Conservation (phyloP, 1,140 invertebrate genomes). For the Caerostris extrusa region DNA sequence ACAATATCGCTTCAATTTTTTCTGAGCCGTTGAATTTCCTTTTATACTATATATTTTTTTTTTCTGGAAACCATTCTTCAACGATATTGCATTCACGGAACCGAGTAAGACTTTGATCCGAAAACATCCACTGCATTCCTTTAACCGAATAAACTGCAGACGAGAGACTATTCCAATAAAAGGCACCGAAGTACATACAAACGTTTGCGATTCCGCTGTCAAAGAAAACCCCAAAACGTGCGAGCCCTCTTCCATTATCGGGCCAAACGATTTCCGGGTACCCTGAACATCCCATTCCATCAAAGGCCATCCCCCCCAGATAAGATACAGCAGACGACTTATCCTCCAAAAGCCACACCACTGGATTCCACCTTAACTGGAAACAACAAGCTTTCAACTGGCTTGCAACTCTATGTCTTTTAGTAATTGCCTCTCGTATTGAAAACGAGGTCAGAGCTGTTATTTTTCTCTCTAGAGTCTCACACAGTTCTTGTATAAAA, state of each 20-base stretch:
- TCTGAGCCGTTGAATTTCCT: too few relatives aligned
- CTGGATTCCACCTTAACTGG: background rate
- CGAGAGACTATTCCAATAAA: background rate
- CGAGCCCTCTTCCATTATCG: background rate
- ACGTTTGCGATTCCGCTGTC: background rate
- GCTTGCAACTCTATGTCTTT: constrained; percentile 39
- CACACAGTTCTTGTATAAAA: constrained; percentile 44
- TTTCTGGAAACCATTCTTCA: too few relatives aligned
- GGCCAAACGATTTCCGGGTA: constrained; percentile 5
- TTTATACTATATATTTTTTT: too few relatives aligned
- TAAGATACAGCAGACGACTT: constrained; percentile 7
- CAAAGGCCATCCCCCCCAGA: constrained; percentile 18
- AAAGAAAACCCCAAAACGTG: constrained; percentile 27
- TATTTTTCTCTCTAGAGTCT: constrained; percentile 40
- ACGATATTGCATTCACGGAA: background rate
- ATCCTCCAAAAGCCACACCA: constrained; percentile 5
- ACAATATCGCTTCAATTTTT: too few relatives aligned
- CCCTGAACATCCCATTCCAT: constrained; percentile 15
- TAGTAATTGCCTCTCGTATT: constrained; percentile 64
- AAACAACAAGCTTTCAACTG: constrained; percentile 50
- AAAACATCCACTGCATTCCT: background rate
- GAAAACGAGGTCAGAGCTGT: constrained; percentile 71
- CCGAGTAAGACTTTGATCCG: background rate
- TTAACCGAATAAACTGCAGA: too few relatives aligned
- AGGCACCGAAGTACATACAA: background rate